These are phyloP conservation scores for Drosophila barbarae DNA, from an alignment of 2,888 invertebrate genomes.

Conservation along the genomic window DNA sequence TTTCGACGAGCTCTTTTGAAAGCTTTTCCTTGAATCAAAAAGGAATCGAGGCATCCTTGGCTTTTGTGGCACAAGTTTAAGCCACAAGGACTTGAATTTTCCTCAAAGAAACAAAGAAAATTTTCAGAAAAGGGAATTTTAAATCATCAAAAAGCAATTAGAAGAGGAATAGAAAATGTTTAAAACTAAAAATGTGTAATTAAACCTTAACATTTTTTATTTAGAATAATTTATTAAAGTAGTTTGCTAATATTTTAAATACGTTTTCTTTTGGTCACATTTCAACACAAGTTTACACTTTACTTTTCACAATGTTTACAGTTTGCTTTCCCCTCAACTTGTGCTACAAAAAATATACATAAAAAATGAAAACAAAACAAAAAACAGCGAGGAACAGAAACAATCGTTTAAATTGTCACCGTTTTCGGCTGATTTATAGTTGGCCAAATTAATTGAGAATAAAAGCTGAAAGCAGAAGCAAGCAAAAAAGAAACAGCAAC, in stretches of 20 bases:
- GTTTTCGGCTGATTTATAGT: conserved; percentile 35
- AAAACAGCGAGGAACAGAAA: not conserved
- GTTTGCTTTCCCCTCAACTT: not conserved
- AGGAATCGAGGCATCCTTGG: conserved; percentile 14
- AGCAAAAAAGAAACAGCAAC: conserved; percentile 7
- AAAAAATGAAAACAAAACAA: not conserved
- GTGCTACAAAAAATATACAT: not conserved
- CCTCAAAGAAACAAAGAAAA: not conserved
- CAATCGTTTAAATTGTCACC: conserved; percentile 27
- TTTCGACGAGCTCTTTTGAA: not conserved
- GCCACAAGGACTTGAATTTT: conserved; percentile 9
- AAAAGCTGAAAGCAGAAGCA: conserved; percentile 20
- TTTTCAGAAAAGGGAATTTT: not conserved
- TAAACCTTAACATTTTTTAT: no score
- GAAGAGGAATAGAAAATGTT: not conserved
- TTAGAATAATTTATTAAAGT: not conserved
- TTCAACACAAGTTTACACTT: not conserved
- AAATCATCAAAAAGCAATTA: not conserved
- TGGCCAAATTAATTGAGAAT: conserved; percentile 33
- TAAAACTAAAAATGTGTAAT: no score
- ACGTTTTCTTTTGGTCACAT: not conserved
- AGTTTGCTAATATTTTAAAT: not conserved
- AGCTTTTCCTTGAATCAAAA: conserved; percentile 16
- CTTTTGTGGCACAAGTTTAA: conserved; percentile 9
- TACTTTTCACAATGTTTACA: conserved; percentile 16